Evolutionary conservation across 2,797 vertebrate genomes (phyloP).

Genomic region (Rhynchotus rufescens): DNA sequence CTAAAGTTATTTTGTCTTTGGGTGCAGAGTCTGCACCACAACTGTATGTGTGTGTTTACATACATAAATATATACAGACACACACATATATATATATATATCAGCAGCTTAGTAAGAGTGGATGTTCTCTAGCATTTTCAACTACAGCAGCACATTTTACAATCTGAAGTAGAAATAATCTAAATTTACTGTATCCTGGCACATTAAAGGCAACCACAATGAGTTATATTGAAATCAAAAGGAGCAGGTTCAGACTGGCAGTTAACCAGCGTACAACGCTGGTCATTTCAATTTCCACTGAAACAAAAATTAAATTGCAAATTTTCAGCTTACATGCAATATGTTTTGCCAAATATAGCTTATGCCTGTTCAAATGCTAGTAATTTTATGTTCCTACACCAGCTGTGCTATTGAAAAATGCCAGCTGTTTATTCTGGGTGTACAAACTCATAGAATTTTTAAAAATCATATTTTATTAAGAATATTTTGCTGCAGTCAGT

Average conservation of each 20-base stretch:
- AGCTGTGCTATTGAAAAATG: conserved; percentile 61
- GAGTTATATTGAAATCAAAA: not conserved
- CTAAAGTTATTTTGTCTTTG: not conserved
- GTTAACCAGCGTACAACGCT: not conserved
- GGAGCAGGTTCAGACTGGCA: not conserved
- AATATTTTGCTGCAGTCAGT: conserved; percentile 51
- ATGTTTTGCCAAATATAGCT: conserved; percentile 49
- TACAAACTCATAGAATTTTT: conserved; percentile 28
- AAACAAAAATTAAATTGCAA: conserved; percentile 36
- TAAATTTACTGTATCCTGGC: not conserved
- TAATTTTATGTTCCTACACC: conserved; percentile 31
- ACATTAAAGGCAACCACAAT: not conserved
- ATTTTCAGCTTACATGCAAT: conserved; percentile 52
- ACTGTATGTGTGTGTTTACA: not conserved
- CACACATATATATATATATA: not conserved
- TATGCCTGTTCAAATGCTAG: conserved; percentile 27
- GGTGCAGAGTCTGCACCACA: not conserved
- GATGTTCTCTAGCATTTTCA: not conserved
- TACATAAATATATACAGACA: too few species aligned
- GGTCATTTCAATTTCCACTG: not conserved
- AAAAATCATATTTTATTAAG: conserved; percentile 44
- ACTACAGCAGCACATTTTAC: not conserved
- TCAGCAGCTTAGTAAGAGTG: not conserved
- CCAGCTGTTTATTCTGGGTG: conserved; percentile 46
- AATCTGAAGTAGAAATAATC: not conserved